Evolutionary conservation across 2,888 invertebrate species (phyloP).

Genomic region (Andrena fulva): DNA sequence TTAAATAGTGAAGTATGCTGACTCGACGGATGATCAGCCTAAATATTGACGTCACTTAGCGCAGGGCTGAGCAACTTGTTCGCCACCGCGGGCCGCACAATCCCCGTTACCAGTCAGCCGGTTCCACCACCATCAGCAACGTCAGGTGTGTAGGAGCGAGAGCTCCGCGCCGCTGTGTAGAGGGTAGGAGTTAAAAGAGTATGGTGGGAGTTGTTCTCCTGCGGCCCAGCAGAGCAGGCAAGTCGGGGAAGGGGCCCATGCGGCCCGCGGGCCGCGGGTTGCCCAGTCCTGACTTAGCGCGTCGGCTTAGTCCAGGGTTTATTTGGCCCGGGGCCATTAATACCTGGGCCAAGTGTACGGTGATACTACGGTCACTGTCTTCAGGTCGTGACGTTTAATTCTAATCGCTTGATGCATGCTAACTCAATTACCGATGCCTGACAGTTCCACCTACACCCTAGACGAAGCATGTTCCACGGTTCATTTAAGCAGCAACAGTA

Average conservation of each 20-base stretch:
- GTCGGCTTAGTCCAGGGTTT: slow-evolving; percentile 36
- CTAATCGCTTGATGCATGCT: slow-evolving; percentile 48
- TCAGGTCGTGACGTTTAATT: slow-evolving; percentile 57
- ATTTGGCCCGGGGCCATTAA: slow-evolving; percentile 60
- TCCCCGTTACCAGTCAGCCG: too few species aligned
- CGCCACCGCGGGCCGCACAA: too few species aligned
- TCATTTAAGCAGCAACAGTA: not conserved
- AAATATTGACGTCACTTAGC: slow-evolving; percentile 55
- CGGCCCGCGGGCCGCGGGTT: too few species aligned
- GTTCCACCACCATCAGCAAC: too few species aligned
- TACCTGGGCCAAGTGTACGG: slow-evolving; percentile 61
- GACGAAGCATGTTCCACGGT: not conserved
- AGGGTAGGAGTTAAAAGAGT: too few species aligned
- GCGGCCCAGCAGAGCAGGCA: too few species aligned
- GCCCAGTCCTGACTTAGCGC: slow-evolving; percentile 2
- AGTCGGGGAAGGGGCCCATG: too few species aligned
- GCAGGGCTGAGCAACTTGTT: too few species aligned
- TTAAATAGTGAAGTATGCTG: not conserved
- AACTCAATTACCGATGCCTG: slow-evolving; percentile 32
- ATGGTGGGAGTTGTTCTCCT: too few species aligned
- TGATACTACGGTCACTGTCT: slow-evolving; percentile 40
- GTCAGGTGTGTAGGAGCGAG: too few species aligned
- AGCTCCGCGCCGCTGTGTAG: too few species aligned
- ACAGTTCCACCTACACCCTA: not conserved
- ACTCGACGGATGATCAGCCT: slow-evolving; percentile 21